Evolutionary conservation across 2,113 vertebrate species (phyloP).

Genomic region (Callocephalon fimbriatum): DNA sequence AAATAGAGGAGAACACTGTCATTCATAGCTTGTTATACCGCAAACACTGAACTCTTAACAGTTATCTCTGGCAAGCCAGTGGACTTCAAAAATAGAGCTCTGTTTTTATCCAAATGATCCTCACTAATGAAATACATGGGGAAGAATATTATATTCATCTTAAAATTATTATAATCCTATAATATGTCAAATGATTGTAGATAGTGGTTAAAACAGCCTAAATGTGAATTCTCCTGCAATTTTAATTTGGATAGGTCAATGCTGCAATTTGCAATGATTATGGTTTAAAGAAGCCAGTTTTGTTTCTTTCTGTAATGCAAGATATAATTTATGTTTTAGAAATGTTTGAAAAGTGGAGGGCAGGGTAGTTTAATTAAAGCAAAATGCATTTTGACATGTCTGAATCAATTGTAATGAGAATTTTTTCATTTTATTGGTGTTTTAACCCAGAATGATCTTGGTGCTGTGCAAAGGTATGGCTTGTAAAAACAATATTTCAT

Average conservation of each 20-base stretch:
- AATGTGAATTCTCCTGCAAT: constrained; percentile 44
- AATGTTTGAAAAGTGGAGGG: constrained; percentile 49
- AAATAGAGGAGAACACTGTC: constrained; percentile 66
- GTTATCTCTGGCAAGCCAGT: constrained; percentile 53
- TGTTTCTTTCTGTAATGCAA: constrained; percentile 44
- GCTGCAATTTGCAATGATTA: constrained; percentile 54
- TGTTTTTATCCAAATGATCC: constrained; percentile 70
- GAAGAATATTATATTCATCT: constrained; percentile 58
- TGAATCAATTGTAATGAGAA: constrained; percentile 42
- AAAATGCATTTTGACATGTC: constrained; percentile 57
- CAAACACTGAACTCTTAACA: constrained; percentile 44
- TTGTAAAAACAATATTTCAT: constrained; percentile 24
- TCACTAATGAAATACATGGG: constrained; percentile 65
- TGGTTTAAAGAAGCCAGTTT: constrained; percentile 48
- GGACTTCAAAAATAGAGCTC: constrained; percentile 69
- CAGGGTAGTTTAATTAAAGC: constrained; percentile 46
- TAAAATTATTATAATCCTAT: constrained; percentile 43
- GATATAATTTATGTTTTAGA: constrained; percentile 59
- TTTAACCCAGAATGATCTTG: constrained; percentile 46
- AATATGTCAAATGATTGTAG: constrained; percentile 37
- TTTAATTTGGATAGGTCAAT: constrained; percentile 57
- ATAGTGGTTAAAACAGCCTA: constrained; percentile 18
- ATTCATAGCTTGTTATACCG: constrained; percentile 51
- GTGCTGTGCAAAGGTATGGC: neutral
- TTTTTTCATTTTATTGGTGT: constrained; percentile 26